Evolutionary conservation across 2,113 vertebrate species (phyloP).

Genomic region (Spermophilus dauricus): DNA sequence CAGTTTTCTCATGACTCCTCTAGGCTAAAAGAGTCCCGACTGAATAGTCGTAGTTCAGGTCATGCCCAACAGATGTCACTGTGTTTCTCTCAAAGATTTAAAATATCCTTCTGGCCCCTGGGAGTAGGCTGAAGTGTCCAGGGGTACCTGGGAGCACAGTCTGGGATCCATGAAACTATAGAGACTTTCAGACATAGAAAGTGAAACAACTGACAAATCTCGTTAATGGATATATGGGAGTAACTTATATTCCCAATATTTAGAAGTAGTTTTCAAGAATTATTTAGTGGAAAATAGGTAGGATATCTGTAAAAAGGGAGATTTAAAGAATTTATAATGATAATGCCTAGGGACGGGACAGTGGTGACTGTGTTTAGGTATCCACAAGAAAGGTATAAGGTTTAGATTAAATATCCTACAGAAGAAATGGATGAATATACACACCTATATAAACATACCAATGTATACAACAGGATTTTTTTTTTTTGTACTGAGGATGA

Average conservation of each 20-base stretch:
- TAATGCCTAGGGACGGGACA: background rate
- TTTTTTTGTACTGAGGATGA: too few relatives aligned
- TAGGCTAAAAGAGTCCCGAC: background rate
- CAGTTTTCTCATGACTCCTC: background rate
- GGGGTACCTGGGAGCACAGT: background rate
- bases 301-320: background rate
- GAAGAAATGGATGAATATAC: conserved; percentile 8
- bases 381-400: background rate
- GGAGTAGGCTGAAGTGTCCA: background rate
- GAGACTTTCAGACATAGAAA: background rate
- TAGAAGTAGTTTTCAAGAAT: conserved; percentile 38
- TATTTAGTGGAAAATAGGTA: background rate
- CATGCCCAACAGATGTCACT: conserved; percentile 77
- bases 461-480: background rate
- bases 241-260: conserved; percentile 8
- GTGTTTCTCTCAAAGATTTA: conserved; percentile 66
- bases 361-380: background rate
- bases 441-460: background rate
- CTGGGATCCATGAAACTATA: background rate
- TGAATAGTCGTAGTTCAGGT: conserved; percentile 60
- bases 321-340: conserved; percentile 15
- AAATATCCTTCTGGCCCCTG: background rate
- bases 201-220: background rate
- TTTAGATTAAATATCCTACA: conserved; percentile 41
- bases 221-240: background rate